Base-by-base conservation (phyloP, 2,888 invertebrate species). In the Xestia sexstrigata region DNA sequence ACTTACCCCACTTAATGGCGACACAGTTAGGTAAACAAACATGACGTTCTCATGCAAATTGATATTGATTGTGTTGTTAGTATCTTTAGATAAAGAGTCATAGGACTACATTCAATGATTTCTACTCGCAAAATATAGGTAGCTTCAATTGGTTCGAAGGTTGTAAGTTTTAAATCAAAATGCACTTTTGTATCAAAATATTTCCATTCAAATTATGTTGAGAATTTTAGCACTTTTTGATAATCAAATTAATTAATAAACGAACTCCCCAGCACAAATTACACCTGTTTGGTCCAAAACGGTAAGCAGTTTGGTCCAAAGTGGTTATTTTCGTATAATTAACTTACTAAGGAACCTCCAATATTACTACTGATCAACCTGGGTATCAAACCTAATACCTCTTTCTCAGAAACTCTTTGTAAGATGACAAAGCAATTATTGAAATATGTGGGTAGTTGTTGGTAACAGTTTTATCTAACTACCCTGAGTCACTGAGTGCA, bases 21-120 rank as follows among this genome's bases (percentile, higher is more conserved):
- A 70, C 75, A 71, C 49, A 13, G 71, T 72, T 78, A 83, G 55
- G 74, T 83, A 86, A 70, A 73, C 26, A 81, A 79, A 74, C 62
- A 75, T 66, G 45, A 35, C 63, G 66, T 66, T 66, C 13, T 66
- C 68, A 79, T 86, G 79, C 74, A 78, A 82, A 83, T 80, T 68
- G 70, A 78, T 88, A 85, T 78, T 87, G 78, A 76, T 84, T 74
- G 71, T 55, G 52, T 65, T 55, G 82, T 70, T 77, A 60, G 47
- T 73, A 52, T 77, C 68, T 76, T 52, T 74, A 62, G 20, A 62
- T 60, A 30, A 1, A 30, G 42, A n/a, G 13, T 23, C 17, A 11
- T 20, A 20, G 3, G 20, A 13, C 58, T 60, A 30, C 6, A 8
- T 17, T 17, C 30, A 17, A 60, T 42, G 13, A 35, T 58, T 58